Base-by-base conservation (phyloP, 2,888 invertebrate species). In the Sphecodes monilicornis region DNA sequence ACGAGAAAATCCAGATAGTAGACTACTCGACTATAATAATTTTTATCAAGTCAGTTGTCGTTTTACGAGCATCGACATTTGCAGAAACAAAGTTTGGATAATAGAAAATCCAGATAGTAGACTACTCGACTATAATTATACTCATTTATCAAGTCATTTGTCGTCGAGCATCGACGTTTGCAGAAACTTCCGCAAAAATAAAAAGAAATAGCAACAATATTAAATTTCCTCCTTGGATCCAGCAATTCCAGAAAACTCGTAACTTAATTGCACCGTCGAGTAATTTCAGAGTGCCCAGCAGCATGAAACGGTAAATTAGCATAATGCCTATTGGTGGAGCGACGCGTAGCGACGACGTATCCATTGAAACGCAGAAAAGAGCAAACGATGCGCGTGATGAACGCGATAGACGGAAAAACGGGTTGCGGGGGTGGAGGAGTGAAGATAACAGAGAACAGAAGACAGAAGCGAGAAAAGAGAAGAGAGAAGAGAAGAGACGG, bases 331-430 rank as follows among this genome's bases (percentile, higher is more conserved):
- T 26, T 29, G 60, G 66, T 18, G 66, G 66, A 36, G 66, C 36
- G 66, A 66, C 60, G 60, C 29, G 10, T 18, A 22, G 22, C 22
- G 32, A 68, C 36, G 39, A 39, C 69, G 69, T 69, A 26, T 41
- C 39, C 69, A 69, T 41, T 57, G 43, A 26, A 75, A 64, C 43
- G 41, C 22, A 41, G 32, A 75, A 64, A 36, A 29, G 26, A n/a
- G n/a, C 18, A 79, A 43, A 46, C 22, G 41, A 41, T 26, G 54
- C 10, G 68, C 76, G 76, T 36, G 76, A 79, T 79, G 69, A 22
- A 39, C 16, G 41, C 3, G 16, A 29, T 60, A 26, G 39, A 68
- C 36, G 36, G 41, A 60, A 69, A 71, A 43, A 57, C n/a, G 64
- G 32, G 74, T 72, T 57, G 64, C 22, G 70, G 70, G 69, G 11